Conservation (phyloP, 2,888 invertebrate species). For the Teinopalpus imperialis region DNA sequence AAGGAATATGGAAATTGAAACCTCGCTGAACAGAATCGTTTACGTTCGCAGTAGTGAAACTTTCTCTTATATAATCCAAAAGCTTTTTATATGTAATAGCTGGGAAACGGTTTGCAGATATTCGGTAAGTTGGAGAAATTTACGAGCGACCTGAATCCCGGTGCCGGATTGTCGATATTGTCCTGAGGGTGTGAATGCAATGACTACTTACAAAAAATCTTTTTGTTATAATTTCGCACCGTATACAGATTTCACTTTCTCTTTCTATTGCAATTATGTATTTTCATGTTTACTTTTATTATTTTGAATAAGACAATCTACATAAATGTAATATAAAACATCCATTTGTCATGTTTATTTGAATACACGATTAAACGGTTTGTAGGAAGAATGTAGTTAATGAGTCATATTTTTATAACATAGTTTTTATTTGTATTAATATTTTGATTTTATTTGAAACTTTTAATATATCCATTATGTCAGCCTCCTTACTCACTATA, state of each 20-base stretch:
- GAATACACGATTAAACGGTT: no score
- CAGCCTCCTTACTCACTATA: no score
- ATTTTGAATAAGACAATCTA: no score
- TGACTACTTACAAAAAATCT: slow-evolving; percentile 14
- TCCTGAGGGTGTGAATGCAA: slow-evolving; percentile 19
- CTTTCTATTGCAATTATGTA: not conserved
- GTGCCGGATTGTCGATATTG: slow-evolving; percentile 25
- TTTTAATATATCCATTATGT: no score
- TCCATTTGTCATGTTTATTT: no score
- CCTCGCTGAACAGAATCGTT: slow-evolving; percentile 11
- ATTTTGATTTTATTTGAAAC: no score
- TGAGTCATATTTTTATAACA: no score
- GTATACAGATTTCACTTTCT: not conserved
- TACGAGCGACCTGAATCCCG: slow-evolving; percentile 25
- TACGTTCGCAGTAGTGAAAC: slow-evolving; percentile 7
- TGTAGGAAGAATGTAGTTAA: no score
- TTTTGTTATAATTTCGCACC: slow-evolving; percentile 3
- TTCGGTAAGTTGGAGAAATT: slow-evolving; percentile 24
- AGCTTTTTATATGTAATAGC: slow-evolving; percentile 24
- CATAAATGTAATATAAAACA: no score
- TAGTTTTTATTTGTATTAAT: no score
- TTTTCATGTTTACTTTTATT: not conserved
- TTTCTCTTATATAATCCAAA: slow-evolving; percentile 18
- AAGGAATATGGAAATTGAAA: slow-evolving; percentile 5
- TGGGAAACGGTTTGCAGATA: slow-evolving; percentile 24